Evolutionary conservation across 2,113 vertebrate genomes (phyloP).

Genomic region (Smithornis capensis): DNA sequence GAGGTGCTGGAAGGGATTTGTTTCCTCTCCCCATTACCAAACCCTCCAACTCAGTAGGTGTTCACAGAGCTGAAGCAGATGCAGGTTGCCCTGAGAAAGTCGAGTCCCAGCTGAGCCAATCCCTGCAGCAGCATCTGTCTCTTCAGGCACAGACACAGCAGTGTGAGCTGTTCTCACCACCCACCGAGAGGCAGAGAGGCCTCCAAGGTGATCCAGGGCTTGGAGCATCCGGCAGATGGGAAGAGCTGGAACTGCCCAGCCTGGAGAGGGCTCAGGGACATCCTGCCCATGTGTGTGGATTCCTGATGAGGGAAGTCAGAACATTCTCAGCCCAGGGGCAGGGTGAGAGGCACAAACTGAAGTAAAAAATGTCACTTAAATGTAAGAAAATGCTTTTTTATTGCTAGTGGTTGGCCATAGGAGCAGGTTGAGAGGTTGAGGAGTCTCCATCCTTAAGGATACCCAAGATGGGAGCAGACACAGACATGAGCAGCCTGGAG

Average conservation of each 20-base stretch:
- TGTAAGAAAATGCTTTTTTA: neutral
- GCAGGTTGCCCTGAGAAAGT: neutral
- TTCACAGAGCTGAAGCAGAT: neutral
- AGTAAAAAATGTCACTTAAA: neutral
- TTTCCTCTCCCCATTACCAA: neutral
- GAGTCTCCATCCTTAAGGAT: neutral
- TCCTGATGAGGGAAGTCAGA: neutral
- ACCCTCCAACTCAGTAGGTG: neutral
- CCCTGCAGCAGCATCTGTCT: neutral
- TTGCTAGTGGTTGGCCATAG: neutral
- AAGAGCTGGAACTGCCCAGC: neutral
- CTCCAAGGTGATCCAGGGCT: neutral
- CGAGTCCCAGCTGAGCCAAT: fast-evolving
- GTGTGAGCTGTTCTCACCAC: fast-evolving
- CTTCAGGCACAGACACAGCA: neutral
- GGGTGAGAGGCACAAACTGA: neutral
- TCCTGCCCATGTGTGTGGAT: fast-evolving
- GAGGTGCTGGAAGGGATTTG: neutral
- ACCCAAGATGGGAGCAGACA: neutral
- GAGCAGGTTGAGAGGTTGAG: neutral
- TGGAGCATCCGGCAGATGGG: neutral
- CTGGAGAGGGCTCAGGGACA: neutral
- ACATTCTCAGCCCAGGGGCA: neutral
- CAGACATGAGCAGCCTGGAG: neutral
- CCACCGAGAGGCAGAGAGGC: neutral